These are phyloP conservation scores for Argentina silus DNA, from an alignment of 2,797 vertebrate species.

Conservation along the genomic window DNA sequence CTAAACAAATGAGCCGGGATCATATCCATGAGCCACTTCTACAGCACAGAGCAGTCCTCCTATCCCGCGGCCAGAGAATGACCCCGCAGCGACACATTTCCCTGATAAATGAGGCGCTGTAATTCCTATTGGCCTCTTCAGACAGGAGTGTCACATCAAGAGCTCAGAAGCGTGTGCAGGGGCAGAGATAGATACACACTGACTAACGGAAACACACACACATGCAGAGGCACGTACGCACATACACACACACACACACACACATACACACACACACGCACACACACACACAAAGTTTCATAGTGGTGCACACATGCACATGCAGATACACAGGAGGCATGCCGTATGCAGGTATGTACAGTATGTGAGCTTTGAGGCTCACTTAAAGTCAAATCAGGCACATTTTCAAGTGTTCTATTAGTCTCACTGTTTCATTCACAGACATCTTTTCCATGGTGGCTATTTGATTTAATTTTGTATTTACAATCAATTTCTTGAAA, in stretches of 20 bases:
- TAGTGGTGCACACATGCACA: constrained; percentile 8
- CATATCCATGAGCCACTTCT: constrained; percentile 28
- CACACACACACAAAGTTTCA: constrained; percentile 3
- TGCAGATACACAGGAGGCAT: background rate
- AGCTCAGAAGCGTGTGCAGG: constrained; percentile 27
- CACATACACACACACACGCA: constrained; percentile 7
- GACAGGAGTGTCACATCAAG: constrained; percentile 36
- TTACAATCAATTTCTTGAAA: background rate
- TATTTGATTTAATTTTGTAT: background rate
- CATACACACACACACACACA: constrained; percentile 15
- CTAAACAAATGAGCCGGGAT: constrained; percentile 42
- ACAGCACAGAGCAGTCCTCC: constrained; percentile 23
- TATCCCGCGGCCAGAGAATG: constrained; percentile 29
- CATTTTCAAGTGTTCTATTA: background rate
- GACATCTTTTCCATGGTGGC: background rate
- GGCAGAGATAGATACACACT: background rate
- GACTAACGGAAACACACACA: background rate
- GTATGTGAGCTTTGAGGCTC: too few relatives aligned
- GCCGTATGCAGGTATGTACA: background rate
- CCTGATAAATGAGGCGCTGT: constrained; percentile 61
- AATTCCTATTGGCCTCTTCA: constrained; percentile 54
- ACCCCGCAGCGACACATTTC: constrained; percentile 49
- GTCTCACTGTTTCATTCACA: background rate
- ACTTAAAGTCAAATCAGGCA: too few relatives aligned
- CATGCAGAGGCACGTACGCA: constrained; percentile 7